Percentiles rank a stretch among this genome's conserved stretches.
These are phyloP conservation scores for Lobophora halterata DNA, from an alignment of 2,888 invertebrate species.

Conservation along the genomic window DNA sequence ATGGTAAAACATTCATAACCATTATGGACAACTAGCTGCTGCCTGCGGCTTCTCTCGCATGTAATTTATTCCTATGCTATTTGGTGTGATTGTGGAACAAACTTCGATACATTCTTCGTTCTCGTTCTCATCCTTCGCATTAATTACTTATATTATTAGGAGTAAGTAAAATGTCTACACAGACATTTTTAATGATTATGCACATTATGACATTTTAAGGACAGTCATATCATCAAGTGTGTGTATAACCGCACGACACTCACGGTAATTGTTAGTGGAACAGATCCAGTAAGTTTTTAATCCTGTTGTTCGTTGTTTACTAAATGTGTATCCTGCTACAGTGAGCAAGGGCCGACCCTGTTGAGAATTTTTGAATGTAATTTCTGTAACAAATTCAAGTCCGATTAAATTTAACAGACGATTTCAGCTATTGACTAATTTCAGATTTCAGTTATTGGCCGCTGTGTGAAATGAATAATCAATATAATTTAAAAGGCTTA, in stretches of 20 bases:
- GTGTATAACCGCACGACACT: slow-evolving; percentile 12
- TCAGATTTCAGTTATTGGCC: too few species aligned
- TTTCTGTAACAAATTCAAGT: neutral
- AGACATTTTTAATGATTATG: slow-evolving; percentile 10
- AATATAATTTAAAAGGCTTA: too few species aligned
- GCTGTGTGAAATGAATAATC: too few species aligned
- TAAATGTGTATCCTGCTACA: slow-evolving; percentile 7
- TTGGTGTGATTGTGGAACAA: too few species aligned
- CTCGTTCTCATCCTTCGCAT: too few species aligned
- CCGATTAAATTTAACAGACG: neutral
- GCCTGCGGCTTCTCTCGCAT: too few species aligned
- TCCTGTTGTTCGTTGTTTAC: slow-evolving; percentile 2
- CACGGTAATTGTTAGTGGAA: neutral
- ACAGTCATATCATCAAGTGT: slow-evolving; percentile 14
- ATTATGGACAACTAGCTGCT: too few species aligned
- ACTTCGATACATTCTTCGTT: too few species aligned
- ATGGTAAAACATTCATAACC: too few species aligned
- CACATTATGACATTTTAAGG: slow-evolving; percentile 2
- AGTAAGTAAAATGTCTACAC: neutral
- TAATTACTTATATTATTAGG: too few species aligned
- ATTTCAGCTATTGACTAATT: too few species aligned
- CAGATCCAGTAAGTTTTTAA: slow-evolving; percentile 10
- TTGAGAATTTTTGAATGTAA: neutral
- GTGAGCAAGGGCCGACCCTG: slow-evolving; percentile 11
- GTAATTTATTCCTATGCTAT: too few species aligned